Base-by-base conservation (phyloP, 2,797 vertebrate species). In the Lacerta viridis region DNA sequence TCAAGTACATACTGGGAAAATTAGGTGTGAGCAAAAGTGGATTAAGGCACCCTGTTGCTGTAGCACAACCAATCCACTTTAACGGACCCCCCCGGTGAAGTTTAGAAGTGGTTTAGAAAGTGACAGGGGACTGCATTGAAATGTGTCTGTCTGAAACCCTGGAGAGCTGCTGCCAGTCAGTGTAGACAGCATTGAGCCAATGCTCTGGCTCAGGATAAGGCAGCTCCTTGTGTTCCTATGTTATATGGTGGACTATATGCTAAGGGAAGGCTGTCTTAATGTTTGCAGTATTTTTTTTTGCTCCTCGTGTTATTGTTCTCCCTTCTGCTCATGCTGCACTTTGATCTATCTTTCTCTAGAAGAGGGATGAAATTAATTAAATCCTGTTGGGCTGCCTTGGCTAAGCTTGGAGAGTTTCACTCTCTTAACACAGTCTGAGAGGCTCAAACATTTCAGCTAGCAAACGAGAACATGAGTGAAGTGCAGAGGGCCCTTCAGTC, bases 401-500 rank as follows among this genome's bases (percentile, higher is more conserved):
- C 39, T 13, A 80, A 89, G 55, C 20, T 80, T 74, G 39, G 84
- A 33, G 83, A 81, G 79, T n/a, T 68, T 75, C 83, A 85, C 20
- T 75, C 59, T 76, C 50, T 55, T 55, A 85, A 39, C 33, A 55
- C 25, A 79, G 11, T 46, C 36, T 89, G 36, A 61, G 50, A 33
- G 23, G 85, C 91, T 88, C 90, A 94, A 92, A 88, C 64, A 90
- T 88, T 94, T 92, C 64, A 92, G 87, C 79, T 74, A 95, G 92
- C 93, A 93, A 88, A 88, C 88, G 91, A 93, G 95, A 93, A 93
- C 91, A 92, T 92, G 88, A 90, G 92, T 50, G 82, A 86, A 87
- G 88, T 80, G 68, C 77, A 11, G 61, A 72, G 89, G 50, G 90
- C 89, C 92, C 88, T 89, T 85, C 39, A 71, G 39, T 50, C 59